A percentile compares a stretch with the other conserved stretches of the same genome.
Conservation (phyloP, 2,797 vertebrate genomes). For the Ctenochaetus hawaiiensis region DNA sequence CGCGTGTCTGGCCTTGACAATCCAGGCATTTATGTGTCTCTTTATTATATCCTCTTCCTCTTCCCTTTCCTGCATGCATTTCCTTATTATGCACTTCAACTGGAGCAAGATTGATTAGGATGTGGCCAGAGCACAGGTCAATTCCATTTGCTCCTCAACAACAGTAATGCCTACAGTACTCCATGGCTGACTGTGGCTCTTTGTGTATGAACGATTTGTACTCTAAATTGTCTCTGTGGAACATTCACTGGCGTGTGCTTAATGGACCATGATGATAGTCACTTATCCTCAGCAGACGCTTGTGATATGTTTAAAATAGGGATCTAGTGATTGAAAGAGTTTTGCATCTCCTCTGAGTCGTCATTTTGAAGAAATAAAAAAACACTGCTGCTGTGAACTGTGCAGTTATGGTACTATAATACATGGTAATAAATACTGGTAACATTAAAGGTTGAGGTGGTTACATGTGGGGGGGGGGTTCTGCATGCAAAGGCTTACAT, state of each 20-base stretch:
- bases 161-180: conserved; percentile 43
- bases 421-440: not conserved
- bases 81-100: conserved; percentile 57
- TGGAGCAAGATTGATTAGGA: conserved; percentile 56
- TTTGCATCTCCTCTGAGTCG: conserved; percentile 45
- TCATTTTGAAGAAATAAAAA: conserved; percentile 39
- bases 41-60: conserved; percentile 44
- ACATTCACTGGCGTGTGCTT: conserved; percentile 68
- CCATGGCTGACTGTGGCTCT: conserved; percentile 46
- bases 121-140: conserved; percentile 56
- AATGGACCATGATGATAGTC: conserved; percentile 78
- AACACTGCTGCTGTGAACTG: conserved; percentile 3
- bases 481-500: not conserved
- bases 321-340: conserved; percentile 57
- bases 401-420: not conserved
- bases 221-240: conserved; percentile 73
- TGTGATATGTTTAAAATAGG: conserved; percentile 73
- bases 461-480: not conserved
- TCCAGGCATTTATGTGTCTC: conserved; percentile 25
- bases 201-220: conserved; percentile 50
- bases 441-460: not conserved
- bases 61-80: conserved; percentile 47
- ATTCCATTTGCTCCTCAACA: conserved; percentile 63
- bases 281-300: conserved; percentile 77
- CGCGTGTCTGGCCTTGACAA: conserved; percentile 29